Percentiles rank a stretch among this genome's conserved stretches.
Evolutionary conservation across 2,113 vertebrate species (phyloP).

Genomic region (Ptilonorhynchus violaceus): DNA sequence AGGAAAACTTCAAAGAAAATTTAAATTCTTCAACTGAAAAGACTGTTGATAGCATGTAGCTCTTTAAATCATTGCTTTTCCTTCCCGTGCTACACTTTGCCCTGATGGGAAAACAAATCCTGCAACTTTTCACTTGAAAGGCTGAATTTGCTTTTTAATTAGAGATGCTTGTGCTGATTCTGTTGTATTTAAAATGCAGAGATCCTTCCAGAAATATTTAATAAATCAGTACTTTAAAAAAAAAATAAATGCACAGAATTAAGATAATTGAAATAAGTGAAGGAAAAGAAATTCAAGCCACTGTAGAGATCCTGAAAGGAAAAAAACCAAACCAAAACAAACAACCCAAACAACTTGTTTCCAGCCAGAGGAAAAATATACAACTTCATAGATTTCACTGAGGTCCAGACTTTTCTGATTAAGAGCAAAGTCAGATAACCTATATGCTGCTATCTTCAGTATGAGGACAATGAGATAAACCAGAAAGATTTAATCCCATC

Average conservation of each 20-base stretch:
- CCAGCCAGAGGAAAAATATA: background rate
- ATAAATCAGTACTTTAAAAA: background rate
- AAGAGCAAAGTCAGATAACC: background rate
- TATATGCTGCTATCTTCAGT: background rate
- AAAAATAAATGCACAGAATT: background rate
- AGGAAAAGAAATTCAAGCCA: background rate
- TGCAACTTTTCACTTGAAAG: background rate
- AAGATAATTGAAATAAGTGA: background rate
- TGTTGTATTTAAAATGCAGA: background rate
- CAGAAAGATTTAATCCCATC: background rate
- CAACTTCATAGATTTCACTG: background rate
- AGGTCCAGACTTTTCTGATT: background rate
- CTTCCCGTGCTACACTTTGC: background rate
- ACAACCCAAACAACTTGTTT: background rate
- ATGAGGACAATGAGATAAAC: background rate
- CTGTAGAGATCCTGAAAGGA: background rate
- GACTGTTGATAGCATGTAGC: background rate
- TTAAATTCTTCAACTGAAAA: background rate
- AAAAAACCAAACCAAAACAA: background rate
- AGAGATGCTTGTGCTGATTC: background rate
- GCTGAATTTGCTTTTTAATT: background rate
- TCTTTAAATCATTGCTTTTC: background rate
- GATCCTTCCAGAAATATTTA: background rate
- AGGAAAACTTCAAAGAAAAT: background rate
- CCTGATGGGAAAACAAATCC: background rate